These are phyloP conservation scores for Reticulitermes speratus DNA, from an alignment of 1,140 invertebrate species.

Conservation along the genomic window DNA sequence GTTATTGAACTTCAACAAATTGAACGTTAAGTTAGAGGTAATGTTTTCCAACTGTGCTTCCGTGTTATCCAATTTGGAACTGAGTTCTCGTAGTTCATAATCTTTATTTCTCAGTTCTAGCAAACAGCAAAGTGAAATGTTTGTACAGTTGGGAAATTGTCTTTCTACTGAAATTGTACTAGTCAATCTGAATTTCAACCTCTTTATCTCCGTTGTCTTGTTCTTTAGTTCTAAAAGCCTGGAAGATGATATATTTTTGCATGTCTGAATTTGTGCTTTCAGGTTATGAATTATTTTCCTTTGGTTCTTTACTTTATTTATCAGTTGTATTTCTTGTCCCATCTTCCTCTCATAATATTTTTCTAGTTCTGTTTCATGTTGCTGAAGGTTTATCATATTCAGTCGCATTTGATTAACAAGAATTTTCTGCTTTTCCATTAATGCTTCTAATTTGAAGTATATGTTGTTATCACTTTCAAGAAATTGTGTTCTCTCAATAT, in stretches of 20 bases:
- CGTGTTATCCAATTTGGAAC: background rate
- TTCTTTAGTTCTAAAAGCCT: no score
- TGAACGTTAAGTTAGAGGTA: background rate
- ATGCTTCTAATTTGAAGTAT: background rate
- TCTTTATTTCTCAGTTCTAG: background rate
- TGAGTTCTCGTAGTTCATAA: background rate
- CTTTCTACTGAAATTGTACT: background rate
- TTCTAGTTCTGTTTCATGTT: background rate
- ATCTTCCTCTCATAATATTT: background rate
- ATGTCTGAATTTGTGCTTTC: background rate
- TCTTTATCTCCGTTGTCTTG: background rate
- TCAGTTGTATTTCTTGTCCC: background rate
- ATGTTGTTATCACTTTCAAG: background rate
- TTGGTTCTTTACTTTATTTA: background rate
- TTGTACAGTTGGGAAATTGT: background rate
- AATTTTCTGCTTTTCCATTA: constrained; percentile 5
- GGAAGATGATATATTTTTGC: background rate
- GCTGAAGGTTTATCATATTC: background rate
- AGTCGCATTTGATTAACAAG: background rate
- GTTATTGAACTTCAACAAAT: background rate
- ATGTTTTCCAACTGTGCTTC: background rate
- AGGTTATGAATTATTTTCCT: background rate
- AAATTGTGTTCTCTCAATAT: background rate
- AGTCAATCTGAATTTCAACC: background rate
- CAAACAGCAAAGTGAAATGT: background rate